These are phyloP conservation scores for Apodemus speciosus DNA, from an alignment of 2,113 vertebrate genomes.

Conservation along the genomic window DNA sequence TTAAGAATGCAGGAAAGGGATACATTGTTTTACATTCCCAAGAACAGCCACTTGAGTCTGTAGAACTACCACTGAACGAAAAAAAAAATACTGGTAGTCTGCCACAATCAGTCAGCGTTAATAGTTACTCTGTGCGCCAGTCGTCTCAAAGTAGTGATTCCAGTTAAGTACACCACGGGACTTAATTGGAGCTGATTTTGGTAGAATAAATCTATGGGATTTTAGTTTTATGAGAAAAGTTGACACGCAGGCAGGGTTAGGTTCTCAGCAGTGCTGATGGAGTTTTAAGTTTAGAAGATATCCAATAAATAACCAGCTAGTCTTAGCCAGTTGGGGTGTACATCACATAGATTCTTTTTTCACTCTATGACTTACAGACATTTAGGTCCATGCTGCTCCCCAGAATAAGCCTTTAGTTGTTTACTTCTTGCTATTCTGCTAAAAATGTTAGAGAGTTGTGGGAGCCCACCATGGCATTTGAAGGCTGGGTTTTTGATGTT, in stretches of 20 bases:
- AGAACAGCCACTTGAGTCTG: neutral
- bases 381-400: neutral
- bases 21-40: neutral
- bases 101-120: neutral
- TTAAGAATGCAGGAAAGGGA: neutral
- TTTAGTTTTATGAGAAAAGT: neutral
- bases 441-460: neutral
- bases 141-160: neutral
- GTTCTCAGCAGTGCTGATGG: neutral
- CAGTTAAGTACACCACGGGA: neutral
- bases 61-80: neutral
- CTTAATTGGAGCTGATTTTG: neutral
- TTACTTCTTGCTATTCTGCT: neutral
- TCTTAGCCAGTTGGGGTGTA: neutral
- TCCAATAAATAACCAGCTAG: neutral
- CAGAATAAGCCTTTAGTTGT: neutral
- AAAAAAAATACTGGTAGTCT: neutral
- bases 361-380: neutral
- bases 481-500: neutral
- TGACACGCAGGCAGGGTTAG: neutral
- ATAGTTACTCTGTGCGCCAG: neutral
- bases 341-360: neutral
- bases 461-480: neutral
- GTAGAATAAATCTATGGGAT: neutral
- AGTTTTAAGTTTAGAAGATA: slow-evolving; percentile 21